These are phyloP conservation scores for Lampris megalopsis DNA, from an alignment of 2,113 vertebrate genomes.

Conservation along the genomic window DNA sequence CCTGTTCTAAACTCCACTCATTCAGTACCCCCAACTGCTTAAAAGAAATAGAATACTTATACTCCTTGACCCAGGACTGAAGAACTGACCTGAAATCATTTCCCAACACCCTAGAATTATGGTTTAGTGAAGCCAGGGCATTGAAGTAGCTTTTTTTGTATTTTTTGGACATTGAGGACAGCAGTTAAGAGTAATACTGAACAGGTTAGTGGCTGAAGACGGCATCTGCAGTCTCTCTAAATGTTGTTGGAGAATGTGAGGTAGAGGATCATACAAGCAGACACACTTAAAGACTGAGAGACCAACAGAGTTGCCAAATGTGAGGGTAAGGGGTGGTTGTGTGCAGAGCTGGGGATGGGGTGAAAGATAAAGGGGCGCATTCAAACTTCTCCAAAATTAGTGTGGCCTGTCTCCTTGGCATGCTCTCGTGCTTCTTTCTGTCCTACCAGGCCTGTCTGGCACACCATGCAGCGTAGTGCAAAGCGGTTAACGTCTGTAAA, in stretches of 20 bases:
- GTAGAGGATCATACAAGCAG: constrained; percentile 86
- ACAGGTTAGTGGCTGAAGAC: constrained; percentile 49
- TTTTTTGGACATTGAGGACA: constrained; percentile 48
- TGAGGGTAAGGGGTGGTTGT: constrained; percentile 43
- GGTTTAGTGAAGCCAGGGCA: constrained; percentile 39
- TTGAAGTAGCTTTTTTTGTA: constrained; percentile 49
- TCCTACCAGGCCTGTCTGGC: constrained; percentile 94
- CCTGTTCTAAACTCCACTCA: background rate
- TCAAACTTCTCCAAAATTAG: constrained; percentile 98
- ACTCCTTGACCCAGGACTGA: constrained; percentile 22
- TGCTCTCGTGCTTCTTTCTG: constrained; percentile 95
- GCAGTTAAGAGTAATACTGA: constrained; percentile 62
- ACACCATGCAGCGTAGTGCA: constrained; percentile 94
- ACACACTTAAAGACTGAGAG: constrained; percentile 32
- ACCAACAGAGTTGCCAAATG: constrained; percentile 50
- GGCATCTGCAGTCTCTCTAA: constrained; percentile 51
- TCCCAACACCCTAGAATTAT: constrained; percentile 14
- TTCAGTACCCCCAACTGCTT: background rate
- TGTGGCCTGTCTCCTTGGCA: constrained; percentile 95
- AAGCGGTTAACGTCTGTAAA: constrained; percentile 96
- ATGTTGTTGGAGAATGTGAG: constrained; percentile 81
- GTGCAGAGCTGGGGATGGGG: constrained; percentile 39
- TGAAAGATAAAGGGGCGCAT: constrained; percentile 15
- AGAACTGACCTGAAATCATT: constrained; percentile 26
- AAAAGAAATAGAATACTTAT: constrained; percentile 51